Conservation (phyloP, 2,888 invertebrate genomes). For the Nemurella pictetii region DNA sequence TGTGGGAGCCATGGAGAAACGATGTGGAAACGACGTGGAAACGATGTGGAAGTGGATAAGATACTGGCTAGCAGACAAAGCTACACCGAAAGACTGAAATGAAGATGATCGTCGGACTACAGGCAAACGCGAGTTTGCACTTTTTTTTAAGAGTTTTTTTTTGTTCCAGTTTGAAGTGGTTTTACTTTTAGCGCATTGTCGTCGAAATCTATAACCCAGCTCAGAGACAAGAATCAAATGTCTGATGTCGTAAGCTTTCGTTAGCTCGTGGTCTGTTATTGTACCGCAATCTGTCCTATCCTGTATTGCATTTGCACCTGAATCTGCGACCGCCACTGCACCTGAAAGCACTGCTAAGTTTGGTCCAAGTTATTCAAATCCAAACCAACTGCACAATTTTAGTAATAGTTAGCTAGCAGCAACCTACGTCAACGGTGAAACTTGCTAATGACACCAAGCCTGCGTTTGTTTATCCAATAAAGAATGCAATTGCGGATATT, state of each 20-base stretch:
- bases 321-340: too few relatives aligned
- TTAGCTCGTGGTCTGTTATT: too few relatives aligned
- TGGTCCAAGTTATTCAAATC: slow-evolving; percentile 15
- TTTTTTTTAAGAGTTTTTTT: not conserved
- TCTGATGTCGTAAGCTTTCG: too few relatives aligned
- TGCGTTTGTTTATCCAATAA: not conserved
- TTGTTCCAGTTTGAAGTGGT: not conserved
- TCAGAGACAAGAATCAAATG: not conserved
- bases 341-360: not conserved
- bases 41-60: not conserved
- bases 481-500: too few relatives aligned
- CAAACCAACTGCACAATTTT: slow-evolving; percentile 5
- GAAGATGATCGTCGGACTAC: not conserved
- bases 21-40: not conserved
- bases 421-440: not conserved
- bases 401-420: not conserved
- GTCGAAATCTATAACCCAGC: not conserved
- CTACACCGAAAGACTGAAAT: not conserved
- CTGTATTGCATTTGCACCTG: not conserved
- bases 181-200: not conserved
- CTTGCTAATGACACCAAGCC: not conserved
- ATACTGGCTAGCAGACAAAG: not conserved
- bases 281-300: not conserved
- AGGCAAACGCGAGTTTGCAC: not conserved
- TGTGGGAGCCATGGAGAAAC: too few relatives aligned